phyloP scores from a whole-genome alignment of 2,797 vertebrate genomes.

The Rallus crepitans region DNA sequence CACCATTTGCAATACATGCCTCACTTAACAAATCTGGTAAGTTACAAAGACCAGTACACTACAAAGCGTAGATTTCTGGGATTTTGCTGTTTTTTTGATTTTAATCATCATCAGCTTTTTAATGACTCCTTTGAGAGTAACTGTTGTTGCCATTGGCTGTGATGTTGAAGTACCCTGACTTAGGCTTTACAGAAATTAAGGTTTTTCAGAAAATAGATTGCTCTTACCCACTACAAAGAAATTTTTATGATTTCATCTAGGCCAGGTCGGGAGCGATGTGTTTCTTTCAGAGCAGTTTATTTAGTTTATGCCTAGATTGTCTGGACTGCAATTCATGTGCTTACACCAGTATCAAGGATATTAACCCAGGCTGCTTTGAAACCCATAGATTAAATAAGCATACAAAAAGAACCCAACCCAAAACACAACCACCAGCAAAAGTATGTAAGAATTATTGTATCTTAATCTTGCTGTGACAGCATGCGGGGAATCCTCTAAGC shows the following conservation, averaged over 20 bases:
- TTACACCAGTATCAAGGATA: neutral
- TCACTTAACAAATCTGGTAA: neutral
- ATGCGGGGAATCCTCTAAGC: neutral
- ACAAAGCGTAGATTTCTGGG: accelerated
- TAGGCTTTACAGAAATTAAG: neutral
- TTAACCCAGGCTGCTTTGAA: neutral
- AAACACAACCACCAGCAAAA: neutral
- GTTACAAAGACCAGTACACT: accelerated
- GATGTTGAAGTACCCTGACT: neutral
- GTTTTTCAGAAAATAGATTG: neutral
- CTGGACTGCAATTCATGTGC: neutral
- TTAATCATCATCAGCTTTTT: neutral
- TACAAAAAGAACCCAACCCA: neutral
- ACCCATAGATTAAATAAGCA: neutral
- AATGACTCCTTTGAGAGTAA: neutral
- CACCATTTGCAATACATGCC: neutral
- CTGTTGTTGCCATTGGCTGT: neutral
- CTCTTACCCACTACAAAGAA: neutral
- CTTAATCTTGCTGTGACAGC: neutral
- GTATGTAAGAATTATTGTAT: neutral
- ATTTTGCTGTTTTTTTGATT: neutral
- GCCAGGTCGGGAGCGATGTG: neutral
- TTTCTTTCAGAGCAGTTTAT: neutral
- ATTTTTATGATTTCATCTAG: neutral
- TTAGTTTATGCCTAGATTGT: neutral